Percentiles rank a stretch among this genome's conserved stretches.
phyloP scores from a whole-genome alignment of 2,113 vertebrate genomes.

The Petromus typicus region DNA sequence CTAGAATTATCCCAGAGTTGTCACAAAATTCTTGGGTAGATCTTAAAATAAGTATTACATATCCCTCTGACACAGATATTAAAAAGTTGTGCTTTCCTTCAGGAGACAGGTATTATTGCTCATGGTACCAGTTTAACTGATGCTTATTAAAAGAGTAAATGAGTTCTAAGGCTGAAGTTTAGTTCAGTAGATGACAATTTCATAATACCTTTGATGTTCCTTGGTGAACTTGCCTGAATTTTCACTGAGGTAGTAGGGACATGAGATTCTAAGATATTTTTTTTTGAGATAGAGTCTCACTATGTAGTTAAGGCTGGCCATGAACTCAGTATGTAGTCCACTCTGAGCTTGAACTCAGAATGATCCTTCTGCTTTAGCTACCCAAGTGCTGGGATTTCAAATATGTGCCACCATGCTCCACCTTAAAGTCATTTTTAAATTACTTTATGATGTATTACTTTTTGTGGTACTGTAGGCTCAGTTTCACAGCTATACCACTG shows the following conservation, averaged over 20 bases:
- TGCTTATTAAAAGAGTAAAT: slow-evolving; percentile 16
- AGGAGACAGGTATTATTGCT: not conserved
- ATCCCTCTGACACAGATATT: not conserved
- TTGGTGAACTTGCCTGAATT: not conserved
- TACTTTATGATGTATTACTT: slow-evolving; percentile 5
- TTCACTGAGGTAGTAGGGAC: not conserved
- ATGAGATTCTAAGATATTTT: not conserved
- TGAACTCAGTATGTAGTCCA: not conserved
- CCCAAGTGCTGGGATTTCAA: not conserved
- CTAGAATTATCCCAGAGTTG: slow-evolving; percentile 15
- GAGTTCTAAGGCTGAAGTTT: slow-evolving; percentile 21
- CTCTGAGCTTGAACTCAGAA: not conserved
- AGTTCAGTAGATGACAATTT: slow-evolving; percentile 35
- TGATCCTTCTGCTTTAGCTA: not conserved
- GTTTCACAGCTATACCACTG: not conserved
- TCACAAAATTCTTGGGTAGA: not conserved
- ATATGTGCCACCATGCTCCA: not conserved
- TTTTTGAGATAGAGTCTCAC: not conserved
- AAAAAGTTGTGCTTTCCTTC: slow-evolving; percentile 6
- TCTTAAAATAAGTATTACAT: not conserved
- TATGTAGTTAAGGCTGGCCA: not conserved
- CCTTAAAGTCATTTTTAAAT: not conserved
- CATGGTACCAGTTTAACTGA: not conserved
- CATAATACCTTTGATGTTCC: slow-evolving; percentile 15
- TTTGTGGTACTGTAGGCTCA: not conserved